phyloP scores from a whole-genome alignment of 1,140 invertebrate genomes.

The Chrysopa pallens region DNA sequence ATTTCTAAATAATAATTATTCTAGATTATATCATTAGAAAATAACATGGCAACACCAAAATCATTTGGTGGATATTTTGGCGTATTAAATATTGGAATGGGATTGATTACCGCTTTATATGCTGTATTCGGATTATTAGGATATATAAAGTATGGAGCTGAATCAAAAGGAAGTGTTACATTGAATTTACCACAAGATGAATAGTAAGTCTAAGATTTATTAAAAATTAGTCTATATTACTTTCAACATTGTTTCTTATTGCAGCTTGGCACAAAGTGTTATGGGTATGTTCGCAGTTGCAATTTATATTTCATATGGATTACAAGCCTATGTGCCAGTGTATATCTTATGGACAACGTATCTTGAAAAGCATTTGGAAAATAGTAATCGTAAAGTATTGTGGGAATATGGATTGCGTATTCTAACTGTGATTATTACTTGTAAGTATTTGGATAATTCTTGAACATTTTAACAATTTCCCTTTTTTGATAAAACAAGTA shows the following conservation, averaged over 20 bases:
- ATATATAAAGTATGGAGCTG: conserved; percentile 56
- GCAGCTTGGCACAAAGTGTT: conserved; percentile 60
- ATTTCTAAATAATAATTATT: conserved; percentile 5
- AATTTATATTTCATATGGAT: conserved; percentile 76
- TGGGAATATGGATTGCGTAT: conserved; percentile 48
- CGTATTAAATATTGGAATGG: conserved; percentile 63
- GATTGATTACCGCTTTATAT: conserved; percentile 51
- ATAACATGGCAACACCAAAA: conserved; percentile 66
- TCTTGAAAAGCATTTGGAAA: conserved; percentile 31
- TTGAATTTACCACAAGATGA: conserved; percentile 44
- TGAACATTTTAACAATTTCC: too few relatives aligned
- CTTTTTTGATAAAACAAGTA: too few relatives aligned
- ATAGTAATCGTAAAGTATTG: conserved; percentile 23
- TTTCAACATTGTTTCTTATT: conserved; percentile 13
- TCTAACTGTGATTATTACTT: conserved; percentile 46
- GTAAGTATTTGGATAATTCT: conserved; percentile 31
- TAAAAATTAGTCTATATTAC: too few relatives aligned
- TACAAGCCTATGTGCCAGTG: conserved; percentile 90
- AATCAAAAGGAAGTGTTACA: conserved; percentile 46
- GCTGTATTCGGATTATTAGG: conserved; percentile 63
- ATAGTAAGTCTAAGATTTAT: conserved; percentile 27
- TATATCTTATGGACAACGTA: conserved; percentile 74
- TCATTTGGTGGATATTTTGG: conserved; percentile 50
- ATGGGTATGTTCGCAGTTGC: conserved; percentile 70
- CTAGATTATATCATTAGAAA: conserved; percentile 67